Base-by-base conservation (phyloP, 2,888 invertebrate genomes). In the Drosophila meridiana region DNA sequence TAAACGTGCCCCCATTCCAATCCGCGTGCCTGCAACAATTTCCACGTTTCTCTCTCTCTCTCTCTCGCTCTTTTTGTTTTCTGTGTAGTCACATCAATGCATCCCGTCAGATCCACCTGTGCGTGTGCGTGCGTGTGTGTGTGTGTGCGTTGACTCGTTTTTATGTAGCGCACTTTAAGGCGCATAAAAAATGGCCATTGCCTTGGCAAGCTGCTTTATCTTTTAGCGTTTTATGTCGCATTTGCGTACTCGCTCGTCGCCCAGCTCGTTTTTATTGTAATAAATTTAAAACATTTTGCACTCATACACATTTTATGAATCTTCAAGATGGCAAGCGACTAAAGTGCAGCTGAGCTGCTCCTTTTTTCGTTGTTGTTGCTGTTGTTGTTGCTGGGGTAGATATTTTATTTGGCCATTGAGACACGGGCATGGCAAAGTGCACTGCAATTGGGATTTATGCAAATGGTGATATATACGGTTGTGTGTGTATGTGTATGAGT, bases 261-360 rank as follows among this genome's bases (percentile, higher is more conserved):
- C 72, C 80, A 81, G 87, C 76, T 79, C 83, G 77, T 82, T 82
- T 82, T 85, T 87, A 83, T 89, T 87, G 87, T 89, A 89, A 89
- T 87, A 87, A 89, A 89, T 87, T 89, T 89, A 87, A 89, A 87
- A 87, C 89, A 89, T 89, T 87, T 87, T 89, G 80, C 82, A 82
- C 82, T 87, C 89, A 89, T 87, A 87, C 87, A 89, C 82, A 87
- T 85, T 87, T 87, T 87, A 87, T 87, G 87, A 87, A 86, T 86
- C 85, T 78, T 87, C 79, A 79, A 67, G 81, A 62, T 73, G 80
- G 55, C 81, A 65, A 67, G 40, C 58, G 58, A 55, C 61, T 70
- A 85, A 87, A 83, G 85, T 87, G 84, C 87, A 87, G 85, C 84
- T 85, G 83, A 79, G 88, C 76, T 80, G 64, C 30, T 66, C 28